Conservation (phyloP, 2,113 vertebrate genomes). For the Stercorarius parasiticus region DNA sequence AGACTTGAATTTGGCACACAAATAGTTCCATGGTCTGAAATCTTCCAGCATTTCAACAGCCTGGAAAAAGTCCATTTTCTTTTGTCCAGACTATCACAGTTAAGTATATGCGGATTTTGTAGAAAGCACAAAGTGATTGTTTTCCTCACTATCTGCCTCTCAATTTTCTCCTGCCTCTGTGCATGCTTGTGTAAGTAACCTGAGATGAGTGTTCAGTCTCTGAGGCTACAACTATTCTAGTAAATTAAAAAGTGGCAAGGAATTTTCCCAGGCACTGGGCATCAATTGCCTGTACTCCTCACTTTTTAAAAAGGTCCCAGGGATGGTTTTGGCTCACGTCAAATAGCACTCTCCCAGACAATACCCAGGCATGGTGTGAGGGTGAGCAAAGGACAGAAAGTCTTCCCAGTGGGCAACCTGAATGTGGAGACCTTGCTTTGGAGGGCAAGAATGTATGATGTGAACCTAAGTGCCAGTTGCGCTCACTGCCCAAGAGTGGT, state of each 20-base stretch:
- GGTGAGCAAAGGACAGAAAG: background rate
- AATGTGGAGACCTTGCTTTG: background rate
- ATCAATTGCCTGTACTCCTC: background rate
- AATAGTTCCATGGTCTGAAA: background rate
- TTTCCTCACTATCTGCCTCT: background rate
- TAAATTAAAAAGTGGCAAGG: constrained; percentile 27
- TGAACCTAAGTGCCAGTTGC: background rate
- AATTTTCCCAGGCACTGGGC: background rate
- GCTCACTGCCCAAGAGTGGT: background rate
- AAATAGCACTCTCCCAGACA: background rate
- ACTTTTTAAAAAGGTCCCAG: background rate
- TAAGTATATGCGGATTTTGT: background rate
- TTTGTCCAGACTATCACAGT: background rate
- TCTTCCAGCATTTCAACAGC: background rate
- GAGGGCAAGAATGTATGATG: background rate
- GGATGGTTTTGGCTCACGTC: background rate
- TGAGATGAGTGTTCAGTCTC: constrained; percentile 20
- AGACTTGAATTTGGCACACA: background rate
- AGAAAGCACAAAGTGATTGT: background rate
- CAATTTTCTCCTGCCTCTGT: background rate
- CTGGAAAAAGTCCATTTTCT: background rate
- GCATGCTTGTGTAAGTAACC: background rate
- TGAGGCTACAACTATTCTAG: background rate
- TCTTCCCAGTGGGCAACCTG: background rate
- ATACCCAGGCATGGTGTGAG: background rate